These are phyloP conservation scores for Aphrocallistes beatrix DNA, from an alignment of 37 sponge, comb jelly and placozoan genomes.

Conservation along the genomic window DNA sequence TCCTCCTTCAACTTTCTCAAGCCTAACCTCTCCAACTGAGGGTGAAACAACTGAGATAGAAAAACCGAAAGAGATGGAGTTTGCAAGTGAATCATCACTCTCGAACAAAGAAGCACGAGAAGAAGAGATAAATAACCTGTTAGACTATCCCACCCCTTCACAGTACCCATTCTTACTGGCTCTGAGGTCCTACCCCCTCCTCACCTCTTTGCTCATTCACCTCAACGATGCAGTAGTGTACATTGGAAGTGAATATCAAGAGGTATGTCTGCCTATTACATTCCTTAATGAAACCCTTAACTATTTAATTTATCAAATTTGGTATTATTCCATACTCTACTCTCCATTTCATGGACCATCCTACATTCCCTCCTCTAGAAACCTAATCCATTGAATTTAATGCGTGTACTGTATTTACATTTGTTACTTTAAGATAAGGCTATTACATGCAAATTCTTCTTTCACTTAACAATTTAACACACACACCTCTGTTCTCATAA, in stretches of 20 bases:
- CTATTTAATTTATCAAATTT: too few relatives aligned
- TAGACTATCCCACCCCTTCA: not conserved
- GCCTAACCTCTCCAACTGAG: not conserved
- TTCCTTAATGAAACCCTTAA: too few relatives aligned
- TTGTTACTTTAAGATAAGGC: too few relatives aligned
- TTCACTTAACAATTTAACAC: too few relatives aligned
- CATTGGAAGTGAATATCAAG: conserved; percentile 2
- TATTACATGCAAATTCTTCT: too few relatives aligned
- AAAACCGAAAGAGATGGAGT: not conserved
- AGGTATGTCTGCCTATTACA: not conserved
- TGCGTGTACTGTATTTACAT: too few relatives aligned
- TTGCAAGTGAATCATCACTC: not conserved
- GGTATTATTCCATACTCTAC: too few relatives aligned
- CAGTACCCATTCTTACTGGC: not conserved
- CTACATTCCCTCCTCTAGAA: too few relatives aligned
- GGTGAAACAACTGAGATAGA: not conserved
- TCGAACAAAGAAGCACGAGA: not conserved
- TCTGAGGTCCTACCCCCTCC: not conserved
- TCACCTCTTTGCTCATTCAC: not conserved
- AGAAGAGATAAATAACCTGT: not conserved
- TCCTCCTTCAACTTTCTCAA: not conserved
- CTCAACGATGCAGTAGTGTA: not conserved
- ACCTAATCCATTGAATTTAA: too few relatives aligned
- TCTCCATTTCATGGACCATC: too few relatives aligned
- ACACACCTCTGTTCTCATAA: too few relatives aligned